Conservation (phyloP, 1,140 invertebrate genomes). For the Trialeurodes vaporariorum region DNA sequence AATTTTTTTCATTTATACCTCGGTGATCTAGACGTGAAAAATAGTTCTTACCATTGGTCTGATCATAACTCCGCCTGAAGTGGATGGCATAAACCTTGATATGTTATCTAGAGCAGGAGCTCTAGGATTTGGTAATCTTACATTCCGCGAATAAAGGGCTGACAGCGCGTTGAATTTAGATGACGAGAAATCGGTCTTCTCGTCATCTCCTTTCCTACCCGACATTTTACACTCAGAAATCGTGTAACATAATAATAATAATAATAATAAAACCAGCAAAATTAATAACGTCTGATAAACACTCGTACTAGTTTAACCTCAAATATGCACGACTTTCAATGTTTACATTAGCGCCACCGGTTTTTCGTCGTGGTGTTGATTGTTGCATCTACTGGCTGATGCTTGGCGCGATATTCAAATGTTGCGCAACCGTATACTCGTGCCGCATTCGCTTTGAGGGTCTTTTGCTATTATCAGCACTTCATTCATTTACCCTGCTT, state of each 20-base stretch:
- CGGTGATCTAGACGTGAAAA: too few species aligned
- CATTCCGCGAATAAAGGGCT: slow-evolving; percentile 45
- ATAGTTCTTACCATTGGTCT: background rate
- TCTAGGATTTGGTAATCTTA: slow-evolving; percentile 37
- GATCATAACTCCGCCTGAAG: slow-evolving; percentile 14
- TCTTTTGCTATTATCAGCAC: too few species aligned
- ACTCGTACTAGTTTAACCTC: background rate
- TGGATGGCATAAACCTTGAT: slow-evolving; percentile 39
- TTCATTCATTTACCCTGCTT: slow-evolving; percentile 4
- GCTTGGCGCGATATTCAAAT: too few species aligned
- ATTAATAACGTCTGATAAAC: slow-evolving; percentile 1
- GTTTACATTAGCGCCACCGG: too few species aligned
- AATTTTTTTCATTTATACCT: too few species aligned
- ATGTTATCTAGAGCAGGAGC: slow-evolving; percentile 50
- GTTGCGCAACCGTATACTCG: too few species aligned
- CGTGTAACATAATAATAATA: background rate
- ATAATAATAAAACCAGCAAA: background rate
- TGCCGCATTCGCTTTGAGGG: too few species aligned
- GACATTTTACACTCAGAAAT: slow-evolving; percentile 28
- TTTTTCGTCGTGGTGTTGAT: too few species aligned
- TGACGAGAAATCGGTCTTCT: slow-evolving; percentile 47
- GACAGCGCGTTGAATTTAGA: slow-evolving; percentile 52
- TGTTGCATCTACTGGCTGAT: too few species aligned
- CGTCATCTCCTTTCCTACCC: slow-evolving; percentile 34
- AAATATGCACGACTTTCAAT: too few species aligned